Base-by-base conservation (phyloP, 2,888 invertebrate genomes). In the Scaptomyza flava region DNA sequence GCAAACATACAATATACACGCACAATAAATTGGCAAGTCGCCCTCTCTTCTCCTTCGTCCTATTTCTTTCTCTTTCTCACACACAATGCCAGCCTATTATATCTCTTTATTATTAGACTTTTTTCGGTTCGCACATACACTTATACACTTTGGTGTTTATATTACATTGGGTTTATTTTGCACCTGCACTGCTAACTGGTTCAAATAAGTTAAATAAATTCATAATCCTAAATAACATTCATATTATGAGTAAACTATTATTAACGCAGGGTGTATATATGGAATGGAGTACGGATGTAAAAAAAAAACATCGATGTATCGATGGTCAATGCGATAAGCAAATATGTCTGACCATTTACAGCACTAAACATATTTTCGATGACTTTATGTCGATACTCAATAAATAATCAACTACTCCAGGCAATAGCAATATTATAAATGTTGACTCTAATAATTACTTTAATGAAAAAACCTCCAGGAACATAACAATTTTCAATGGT, bases 211-310 rank as follows among this genome's bases (percentile, higher is more conserved):
- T 77, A 68, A 56, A 63, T 77, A 72, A 60, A 50, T 54, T 64
- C 60, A 77, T 77, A 72, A 63, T 72, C 54, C 60, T 82, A 74
- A 84, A 77, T 63, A 63, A 61, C 60, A 70, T 76, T 69, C 75
- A 66, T 73, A 68, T 77, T 77, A 86, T 73, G 83, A 80, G 74
- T 86, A 80, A 81, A 81, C 83, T 81, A 86, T 81, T 82, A 69
- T 83, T 81, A 81, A 85, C 82, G 64, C 85, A 80, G 79, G 61
- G 65, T 73, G 80, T 69, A 75, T 75, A 72, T 66, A 66, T 61
- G 73, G 66, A 76, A 76, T 74, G 77, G 30, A 57, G 56, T 73
- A 61, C 52, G 57, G 68, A 59, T 59, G 51, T 51, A 51, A 53
- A 46, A 47, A 43, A 17, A 43, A 33, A 58, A 30, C 50, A 54